These are phyloP conservation scores for Psococerastis gibbosa DNA, from an alignment of 2,888 invertebrate species.

Conservation along the genomic window DNA sequence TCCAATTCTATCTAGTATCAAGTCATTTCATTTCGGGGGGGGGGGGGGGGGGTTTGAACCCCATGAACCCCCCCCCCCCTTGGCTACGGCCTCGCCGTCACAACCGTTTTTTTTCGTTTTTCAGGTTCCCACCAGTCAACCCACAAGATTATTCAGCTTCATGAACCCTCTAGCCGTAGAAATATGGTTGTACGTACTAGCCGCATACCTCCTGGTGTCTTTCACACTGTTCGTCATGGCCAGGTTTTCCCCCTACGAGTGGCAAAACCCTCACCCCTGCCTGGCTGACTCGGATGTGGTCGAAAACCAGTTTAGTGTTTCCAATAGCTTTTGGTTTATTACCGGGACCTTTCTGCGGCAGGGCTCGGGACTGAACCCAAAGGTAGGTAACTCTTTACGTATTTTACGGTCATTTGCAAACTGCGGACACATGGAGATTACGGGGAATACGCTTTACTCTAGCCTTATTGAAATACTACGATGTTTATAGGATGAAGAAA, in stretches of 20 bases:
- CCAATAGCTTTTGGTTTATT: conserved; percentile 76
- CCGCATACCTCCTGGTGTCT: conserved; percentile 61
- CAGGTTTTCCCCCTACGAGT: conserved; percentile 62
- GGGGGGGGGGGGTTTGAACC: too few relatives aligned
- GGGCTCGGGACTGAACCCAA: conserved; percentile 61
- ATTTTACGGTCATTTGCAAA: too few relatives aligned
- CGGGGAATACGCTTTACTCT: too few relatives aligned
- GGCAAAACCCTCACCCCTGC: conserved; percentile 54
- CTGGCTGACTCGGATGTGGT: conserved; percentile 35
- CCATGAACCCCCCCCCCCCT: too few relatives aligned
- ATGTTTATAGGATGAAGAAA: too few relatives aligned
- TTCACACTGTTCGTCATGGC: conserved; percentile 62
- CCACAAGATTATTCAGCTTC: conserved; percentile 59
- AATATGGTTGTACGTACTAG: conserved; percentile 69
- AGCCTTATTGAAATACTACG: too few relatives aligned
- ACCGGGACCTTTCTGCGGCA: conserved; percentile 80
- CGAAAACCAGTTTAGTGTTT: conserved; percentile 63
- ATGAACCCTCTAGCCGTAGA: conserved; percentile 72
- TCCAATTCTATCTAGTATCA: too few relatives aligned
- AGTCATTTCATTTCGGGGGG: too few relatives aligned
- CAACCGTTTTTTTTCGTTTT: too few relatives aligned
- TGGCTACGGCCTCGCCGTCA: too few relatives aligned
- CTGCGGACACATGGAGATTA: too few relatives aligned
- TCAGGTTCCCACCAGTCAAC: conserved; percentile 49
- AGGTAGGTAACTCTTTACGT: too few relatives aligned